Evolutionary conservation across 2,888 invertebrate species (phyloP).

Genomic region (Ectemnius continuus): DNA sequence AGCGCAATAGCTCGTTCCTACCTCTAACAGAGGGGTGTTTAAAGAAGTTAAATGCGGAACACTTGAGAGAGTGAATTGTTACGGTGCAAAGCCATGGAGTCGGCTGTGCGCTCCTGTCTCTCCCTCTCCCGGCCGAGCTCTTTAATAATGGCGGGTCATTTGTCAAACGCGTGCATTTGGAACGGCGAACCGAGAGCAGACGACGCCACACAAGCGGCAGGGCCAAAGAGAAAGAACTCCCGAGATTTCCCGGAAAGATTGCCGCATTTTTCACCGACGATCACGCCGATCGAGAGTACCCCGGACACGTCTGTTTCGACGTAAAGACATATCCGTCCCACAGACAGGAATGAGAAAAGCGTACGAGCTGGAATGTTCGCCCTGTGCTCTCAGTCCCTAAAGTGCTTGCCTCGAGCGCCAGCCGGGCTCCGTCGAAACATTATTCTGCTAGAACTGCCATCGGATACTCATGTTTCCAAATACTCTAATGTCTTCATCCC

Average conservation of each 20-base stretch:
- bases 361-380: conserved; percentile 6
- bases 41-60: conserved; percentile 53
- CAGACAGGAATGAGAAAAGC: conserved; percentile 25
- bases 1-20: conserved; percentile 39
- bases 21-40: conserved; percentile 34
- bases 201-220: neutral
- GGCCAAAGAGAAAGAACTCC: neutral
- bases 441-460: neutral
- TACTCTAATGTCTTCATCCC: too few relatives aligned
- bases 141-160: conserved; percentile 18
- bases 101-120: neutral
- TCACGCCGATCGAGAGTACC: conserved; percentile 1
- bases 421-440: neutral
- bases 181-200: neutral
- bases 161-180: conserved; percentile 23
- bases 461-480: too few relatives aligned
- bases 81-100: too few relatives aligned
- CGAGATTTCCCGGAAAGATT: conserved; percentile 16
- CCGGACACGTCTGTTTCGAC: conserved; percentile 33
- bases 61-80: conserved; percentile 10
- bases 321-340: conserved; percentile 56
- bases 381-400: neutral
- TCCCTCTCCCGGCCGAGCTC: neutral
- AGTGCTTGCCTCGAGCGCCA: neutral
- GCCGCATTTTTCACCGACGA: conserved; percentile 22